Evolutionary conservation across 2,113 vertebrate species (phyloP), one percentile per base, ranked within the genome.

Genomic region (Heterocephalus glaber): DNA sequence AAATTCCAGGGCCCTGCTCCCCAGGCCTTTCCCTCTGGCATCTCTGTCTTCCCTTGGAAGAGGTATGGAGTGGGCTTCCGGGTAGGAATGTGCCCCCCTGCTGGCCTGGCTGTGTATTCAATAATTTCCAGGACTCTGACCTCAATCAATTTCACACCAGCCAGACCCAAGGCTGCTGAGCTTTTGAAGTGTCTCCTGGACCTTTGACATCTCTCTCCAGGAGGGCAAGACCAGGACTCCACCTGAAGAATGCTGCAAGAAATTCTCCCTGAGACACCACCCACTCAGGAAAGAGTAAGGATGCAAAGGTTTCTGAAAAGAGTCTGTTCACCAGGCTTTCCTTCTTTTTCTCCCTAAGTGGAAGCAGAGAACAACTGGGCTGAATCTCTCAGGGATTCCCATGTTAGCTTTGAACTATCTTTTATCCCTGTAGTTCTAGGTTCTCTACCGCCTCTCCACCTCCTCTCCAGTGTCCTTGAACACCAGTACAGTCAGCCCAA

Each of bases 141-240:
- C 49, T 68, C 82, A 35, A 12, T 20, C 3, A 17, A 6, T 35
- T 44, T 84, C 60, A 87, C 81, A n/a, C n/a, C 70, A 47, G 70
- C n/a, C 9, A 4, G 3, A 12, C 52, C 44, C 10, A 49, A 63
- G 60, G 52, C 19, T 68, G 22, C 30, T 0, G 7, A 44, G 60
- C 44, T 83, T 95, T 83, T 85, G 68, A 92, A 95, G 81, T 86
- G 65, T 26, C 19, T 63, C 54, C 54, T 58, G 60, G 54, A 38
- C n/a, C 82, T 96, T 66, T 94, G 89, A 95, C 94, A 61, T 76
- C 52, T 92, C 38, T 91, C 79, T 17, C n/a, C 49, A n/a, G 41
- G 61, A 79, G 35, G 35, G 6, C 7, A 65, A 35, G 33, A 63
- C 24, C 38, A 72, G 41, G 81, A 30, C 83, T 87, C 76, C 49